Conservation (phyloP, 1,140 invertebrate species). For the Megalopta genalis region DNA sequence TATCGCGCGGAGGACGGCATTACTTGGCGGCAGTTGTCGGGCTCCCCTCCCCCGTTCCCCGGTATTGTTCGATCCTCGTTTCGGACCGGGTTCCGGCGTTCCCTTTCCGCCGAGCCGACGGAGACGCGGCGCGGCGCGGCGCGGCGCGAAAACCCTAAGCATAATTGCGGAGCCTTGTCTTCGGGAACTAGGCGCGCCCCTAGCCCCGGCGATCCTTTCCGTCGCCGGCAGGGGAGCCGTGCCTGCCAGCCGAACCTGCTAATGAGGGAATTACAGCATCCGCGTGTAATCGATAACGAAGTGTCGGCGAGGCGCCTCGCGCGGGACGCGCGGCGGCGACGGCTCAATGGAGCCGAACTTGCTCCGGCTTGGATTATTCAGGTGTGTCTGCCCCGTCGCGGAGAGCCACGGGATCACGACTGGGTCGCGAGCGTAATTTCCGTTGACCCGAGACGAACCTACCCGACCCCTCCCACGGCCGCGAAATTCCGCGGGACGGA, state of each 20-base stretch:
- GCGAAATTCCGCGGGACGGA: no score
- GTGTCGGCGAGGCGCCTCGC: no score
- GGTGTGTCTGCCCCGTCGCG: not conserved
- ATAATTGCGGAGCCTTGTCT: conserved; percentile 75
- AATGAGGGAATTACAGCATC: conserved; percentile 59
- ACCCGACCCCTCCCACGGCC: no score
- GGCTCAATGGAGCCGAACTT: not conserved
- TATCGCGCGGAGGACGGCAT: conserved; percentile 33
- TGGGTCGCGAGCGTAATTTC: not conserved
- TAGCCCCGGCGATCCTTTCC: conserved; percentile 4
- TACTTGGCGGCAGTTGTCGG: conserved; percentile 47
- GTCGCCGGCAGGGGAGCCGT: conserved; percentile 38
- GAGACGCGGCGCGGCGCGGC: not conserved
- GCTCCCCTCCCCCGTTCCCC: conserved; percentile 2
- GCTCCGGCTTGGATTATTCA: not conserved
- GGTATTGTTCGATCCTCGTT: conserved; percentile 44
- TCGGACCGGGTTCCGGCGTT: conserved; percentile 18
- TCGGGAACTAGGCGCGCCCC: no score
- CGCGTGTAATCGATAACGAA: conserved; percentile 50
- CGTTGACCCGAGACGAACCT: not conserved
- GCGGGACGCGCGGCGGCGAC: no score
- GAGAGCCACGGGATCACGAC: not conserved
- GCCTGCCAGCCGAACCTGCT: conserved; percentile 39
- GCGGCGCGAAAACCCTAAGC: conserved; percentile 56
- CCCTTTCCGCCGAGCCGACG: conserved; percentile 17